Percentiles rank a stretch among this genome's conserved stretches.
phyloP scores from a whole-genome alignment of 2,888 invertebrate genomes.

The Urechis unicinctus region DNA sequence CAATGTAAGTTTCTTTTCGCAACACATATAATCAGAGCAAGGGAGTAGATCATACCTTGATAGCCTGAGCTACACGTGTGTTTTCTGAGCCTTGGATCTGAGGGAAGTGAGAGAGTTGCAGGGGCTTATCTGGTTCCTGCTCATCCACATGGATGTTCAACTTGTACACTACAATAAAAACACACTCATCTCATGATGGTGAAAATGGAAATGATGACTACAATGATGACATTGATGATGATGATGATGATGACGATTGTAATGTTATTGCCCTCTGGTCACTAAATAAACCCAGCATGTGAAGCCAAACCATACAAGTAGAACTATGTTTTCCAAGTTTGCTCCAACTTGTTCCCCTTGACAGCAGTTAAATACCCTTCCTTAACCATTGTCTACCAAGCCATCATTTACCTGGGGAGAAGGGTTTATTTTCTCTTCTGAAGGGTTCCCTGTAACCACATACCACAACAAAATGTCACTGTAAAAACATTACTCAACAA shows the following conservation, averaged over 20 bases:
- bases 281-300: neutral
- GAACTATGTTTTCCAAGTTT: no score
- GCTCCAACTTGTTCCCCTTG: no score
- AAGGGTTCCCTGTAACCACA: constrained; percentile 12
- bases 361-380: neutral
- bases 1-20: neutral
- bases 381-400: neutral
- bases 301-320: no score
- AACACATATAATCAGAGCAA: neutral
- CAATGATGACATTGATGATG: no score
- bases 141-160: constrained; percentile 83
- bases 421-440: constrained; percentile 11
- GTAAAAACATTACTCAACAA: neutral
- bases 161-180: constrained; percentile 49
- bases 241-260: neutral
- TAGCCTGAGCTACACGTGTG: constrained; percentile 51
- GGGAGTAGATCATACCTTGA: no score
- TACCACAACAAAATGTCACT: no score
- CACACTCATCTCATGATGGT: no score
- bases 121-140: constrained; percentile 69
- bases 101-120: constrained; percentile 56
- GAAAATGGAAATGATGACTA: no score
- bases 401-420: constrained; percentile 2
- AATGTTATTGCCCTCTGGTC: neutral
- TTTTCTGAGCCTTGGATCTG: constrained; percentile 50